A percentile compares a stretch with the other conserved stretches of the same genome.
Evolutionary conservation across 2,888 invertebrate genomes (phyloP).

Genomic region (Drosophila borborema): DNA sequence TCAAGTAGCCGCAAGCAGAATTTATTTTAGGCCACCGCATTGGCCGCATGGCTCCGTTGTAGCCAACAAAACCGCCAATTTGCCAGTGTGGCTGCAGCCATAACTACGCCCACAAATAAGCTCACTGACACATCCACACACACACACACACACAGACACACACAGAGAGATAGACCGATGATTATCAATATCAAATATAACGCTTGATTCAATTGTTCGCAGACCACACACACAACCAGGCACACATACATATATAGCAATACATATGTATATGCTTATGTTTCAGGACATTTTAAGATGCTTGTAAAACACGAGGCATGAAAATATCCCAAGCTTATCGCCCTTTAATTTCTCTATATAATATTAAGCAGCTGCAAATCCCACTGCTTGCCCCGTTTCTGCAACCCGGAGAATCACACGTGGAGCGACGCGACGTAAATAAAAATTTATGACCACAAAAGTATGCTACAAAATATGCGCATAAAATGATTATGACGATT

Average conservation of each 20-base stretch:
- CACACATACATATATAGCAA: not conserved
- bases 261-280: not conserved
- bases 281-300: conserved; percentile 39
- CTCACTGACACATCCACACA: conserved; percentile 3
- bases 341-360: conserved; percentile 70
- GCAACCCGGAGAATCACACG: conserved; percentile 34
- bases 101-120: conserved; percentile 49
- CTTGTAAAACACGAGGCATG: conserved; percentile 59
- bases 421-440: conserved; percentile 64
- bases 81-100: conserved; percentile 50
- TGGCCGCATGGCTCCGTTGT: conserved; percentile 66
- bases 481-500: conserved; percentile 82
- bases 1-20: conserved; percentile 69
- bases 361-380: conserved; percentile 22
- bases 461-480: conserved; percentile 73
- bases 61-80: conserved; percentile 78
- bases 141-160: not conserved
- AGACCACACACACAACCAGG: conserved; percentile 6
- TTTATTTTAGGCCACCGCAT: conserved; percentile 66
- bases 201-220: conserved; percentile 35
- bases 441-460: conserved; percentile 77
- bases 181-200: conserved; percentile 45
- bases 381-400: not conserved
- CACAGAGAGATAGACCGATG: conserved; percentile 14
- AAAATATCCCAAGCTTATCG: conserved; percentile 72